Base-by-base conservation (phyloP, 2,888 invertebrate genomes). In the Rhingia campestris region DNA sequence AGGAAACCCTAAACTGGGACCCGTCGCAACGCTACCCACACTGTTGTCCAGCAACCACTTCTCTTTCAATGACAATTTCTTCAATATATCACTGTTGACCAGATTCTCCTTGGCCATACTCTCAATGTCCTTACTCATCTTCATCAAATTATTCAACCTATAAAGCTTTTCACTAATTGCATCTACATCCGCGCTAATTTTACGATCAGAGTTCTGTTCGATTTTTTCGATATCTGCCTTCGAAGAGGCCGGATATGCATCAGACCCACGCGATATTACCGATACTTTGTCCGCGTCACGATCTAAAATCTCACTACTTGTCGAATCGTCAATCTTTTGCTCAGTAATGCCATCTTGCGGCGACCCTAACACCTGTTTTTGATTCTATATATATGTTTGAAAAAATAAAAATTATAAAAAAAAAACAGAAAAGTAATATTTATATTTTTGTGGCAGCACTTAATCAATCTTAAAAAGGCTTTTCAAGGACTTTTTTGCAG, bases 81-180 rank as follows among this genome's bases (percentile, higher is more conserved):
- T 90, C 67, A 91, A 87, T 43, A 92, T 92, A 75, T 92, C 92
- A 77, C 89, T 91, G 59, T 89, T 91, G 3, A 91, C 91, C 6
- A 90, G 81, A 82, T 90, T 91, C 47, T 91, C 91, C 64, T 91
- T 91, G 59, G 90, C 90, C 77, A 91, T 81, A 49, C 88, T 89
- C 59, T 91, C 90, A 4, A 91, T 87, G 74, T 91, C 91, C 56
- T 91, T 91, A 63, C 89, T 91, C 88, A 91, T 88, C 86, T 91
- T 91, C n/a, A 91, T 88, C 81, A 90, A 89, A 70, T 89, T 91
- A 84, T 91, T 91, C 4, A 91, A 81, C 53, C 90, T 89, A 86
- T 91, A 91, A 4, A 91, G 81, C 63, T 91, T 91, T 66, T 91
- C 91, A 86, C 90, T 91, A 12, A 91, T 90, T 4, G 90, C 90